These are phyloP conservation scores for Elephas maximus DNA, from an alignment of 2,113 vertebrate genomes.

Conservation along the genomic window DNA sequence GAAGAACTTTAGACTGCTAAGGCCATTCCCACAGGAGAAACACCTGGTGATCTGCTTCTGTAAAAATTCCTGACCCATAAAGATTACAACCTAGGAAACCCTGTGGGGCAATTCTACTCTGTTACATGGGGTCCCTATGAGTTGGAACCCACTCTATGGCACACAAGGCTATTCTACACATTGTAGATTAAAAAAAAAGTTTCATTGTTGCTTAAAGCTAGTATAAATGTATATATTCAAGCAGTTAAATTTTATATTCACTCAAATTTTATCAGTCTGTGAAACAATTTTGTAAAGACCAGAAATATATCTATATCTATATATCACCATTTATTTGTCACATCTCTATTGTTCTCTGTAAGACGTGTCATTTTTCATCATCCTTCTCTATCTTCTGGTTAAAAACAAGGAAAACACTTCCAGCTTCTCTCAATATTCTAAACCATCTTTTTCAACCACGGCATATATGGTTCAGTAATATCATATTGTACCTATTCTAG, in stretches of 20 bases:
- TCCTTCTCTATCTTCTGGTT: not conserved
- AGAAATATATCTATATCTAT: not conserved
- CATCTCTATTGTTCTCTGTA: not conserved
- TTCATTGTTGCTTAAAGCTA: not conserved
- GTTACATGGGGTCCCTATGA: no score
- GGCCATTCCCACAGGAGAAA: not conserved
- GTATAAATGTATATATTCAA: not conserved
- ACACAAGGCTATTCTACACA: not conserved
- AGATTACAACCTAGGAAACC: no score
- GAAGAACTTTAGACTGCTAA: not conserved
- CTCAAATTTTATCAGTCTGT: not conserved
- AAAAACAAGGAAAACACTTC: not conserved
- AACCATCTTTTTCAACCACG: not conserved
- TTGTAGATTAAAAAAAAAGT: not conserved
- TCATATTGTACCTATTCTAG: conserved; percentile 19
- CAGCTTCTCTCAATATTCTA: not conserved
- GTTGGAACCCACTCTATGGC: no score
- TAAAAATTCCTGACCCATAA: no score
- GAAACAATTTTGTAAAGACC: conserved; percentile 21
- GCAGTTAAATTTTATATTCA: conserved; percentile 11
- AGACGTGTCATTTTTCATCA: not conserved
- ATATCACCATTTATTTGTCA: not conserved
- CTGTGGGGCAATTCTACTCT: no score
- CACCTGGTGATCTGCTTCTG: no score
- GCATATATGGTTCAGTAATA: conserved; percentile 30